Percentiles rank a stretch among this genome's conserved stretches.
phyloP scores from a whole-genome alignment of 2,797 vertebrate genomes.

The Hylomyscus alleni region DNA sequence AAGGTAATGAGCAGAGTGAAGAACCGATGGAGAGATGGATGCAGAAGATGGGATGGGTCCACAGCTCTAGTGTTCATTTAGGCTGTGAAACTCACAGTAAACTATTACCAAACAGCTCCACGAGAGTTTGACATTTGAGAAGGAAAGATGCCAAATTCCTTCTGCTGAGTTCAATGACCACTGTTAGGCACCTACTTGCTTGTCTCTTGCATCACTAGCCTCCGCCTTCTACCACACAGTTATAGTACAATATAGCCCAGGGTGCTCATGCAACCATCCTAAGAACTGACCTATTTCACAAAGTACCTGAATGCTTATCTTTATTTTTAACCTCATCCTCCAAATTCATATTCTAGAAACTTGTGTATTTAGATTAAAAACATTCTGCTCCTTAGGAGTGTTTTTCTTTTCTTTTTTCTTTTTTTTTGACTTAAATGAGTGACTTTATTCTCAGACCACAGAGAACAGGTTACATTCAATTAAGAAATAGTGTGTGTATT shows the following conservation, averaged over 20 bases:
- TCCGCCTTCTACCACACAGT: not conserved
- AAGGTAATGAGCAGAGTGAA: not conserved
- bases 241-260: not conserved
- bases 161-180: not conserved
- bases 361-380: conserved; percentile 28
- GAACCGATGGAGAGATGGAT: too few relatives aligned
- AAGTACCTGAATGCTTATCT: not conserved
- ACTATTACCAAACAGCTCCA: not conserved
- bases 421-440: too few relatives aligned
- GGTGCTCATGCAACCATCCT: not conserved
- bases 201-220: not conserved
- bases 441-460: too few relatives aligned
- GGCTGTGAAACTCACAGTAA: not conserved
- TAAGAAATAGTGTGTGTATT: too few relatives aligned
- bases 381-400: not conserved
- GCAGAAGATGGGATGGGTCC: not conserved
- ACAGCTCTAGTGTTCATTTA: conserved; percentile 23
- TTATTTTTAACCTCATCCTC: not conserved
- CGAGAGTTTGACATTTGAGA: not conserved
- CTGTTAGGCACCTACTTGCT: not conserved
- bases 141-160: not conserved
- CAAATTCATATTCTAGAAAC: conserved; percentile 4
- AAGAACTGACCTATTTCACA: not conserved
- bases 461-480: too few relatives aligned
- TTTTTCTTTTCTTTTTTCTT: too few relatives aligned